Conservation (phyloP, 2,113 vertebrate species). For the Oxyruncus cristatus region DNA sequence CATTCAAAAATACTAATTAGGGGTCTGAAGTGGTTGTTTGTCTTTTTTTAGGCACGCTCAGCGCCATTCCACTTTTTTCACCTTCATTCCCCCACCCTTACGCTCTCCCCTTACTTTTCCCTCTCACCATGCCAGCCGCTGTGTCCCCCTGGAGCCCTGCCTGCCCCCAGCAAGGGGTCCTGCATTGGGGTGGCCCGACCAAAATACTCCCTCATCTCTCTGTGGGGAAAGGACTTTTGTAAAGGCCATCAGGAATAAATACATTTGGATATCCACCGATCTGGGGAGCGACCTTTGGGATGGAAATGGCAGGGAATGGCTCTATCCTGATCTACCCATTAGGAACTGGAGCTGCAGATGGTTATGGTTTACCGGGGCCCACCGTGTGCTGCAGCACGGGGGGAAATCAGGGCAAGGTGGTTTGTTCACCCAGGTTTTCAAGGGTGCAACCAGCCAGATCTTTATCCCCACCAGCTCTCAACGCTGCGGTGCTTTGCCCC, state of each 20-base stretch:
- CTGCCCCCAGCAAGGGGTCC: not conserved
- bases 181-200: not conserved
- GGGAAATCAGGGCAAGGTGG: rapidly evolving
- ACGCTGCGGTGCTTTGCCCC: not conserved
- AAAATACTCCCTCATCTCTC: rapidly evolving
- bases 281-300: rapidly evolving
- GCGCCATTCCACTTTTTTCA: not conserved
- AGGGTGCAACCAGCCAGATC: not conserved
- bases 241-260: not conserved
- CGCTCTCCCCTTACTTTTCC: not conserved
- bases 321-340: rapidly evolving
- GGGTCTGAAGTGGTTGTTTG: not conserved
- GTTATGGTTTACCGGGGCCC: not conserved
- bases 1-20: not conserved
- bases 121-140: rapidly evolving
- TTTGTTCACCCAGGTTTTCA: not conserved
- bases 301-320: rapidly evolving
- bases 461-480: not conserved
- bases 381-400: rapidly evolving
- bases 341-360: not conserved
- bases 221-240: too few species aligned
- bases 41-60: not conserved
- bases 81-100: too few species aligned
- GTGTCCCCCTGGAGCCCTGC: too few species aligned
- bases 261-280: rapidly evolving